Percentiles rank a stretch among this genome's conserved stretches.
These are phyloP conservation scores for Rhabdomys pumilio DNA, from an alignment of 2,797 vertebrate species.

Conservation along the genomic window DNA sequence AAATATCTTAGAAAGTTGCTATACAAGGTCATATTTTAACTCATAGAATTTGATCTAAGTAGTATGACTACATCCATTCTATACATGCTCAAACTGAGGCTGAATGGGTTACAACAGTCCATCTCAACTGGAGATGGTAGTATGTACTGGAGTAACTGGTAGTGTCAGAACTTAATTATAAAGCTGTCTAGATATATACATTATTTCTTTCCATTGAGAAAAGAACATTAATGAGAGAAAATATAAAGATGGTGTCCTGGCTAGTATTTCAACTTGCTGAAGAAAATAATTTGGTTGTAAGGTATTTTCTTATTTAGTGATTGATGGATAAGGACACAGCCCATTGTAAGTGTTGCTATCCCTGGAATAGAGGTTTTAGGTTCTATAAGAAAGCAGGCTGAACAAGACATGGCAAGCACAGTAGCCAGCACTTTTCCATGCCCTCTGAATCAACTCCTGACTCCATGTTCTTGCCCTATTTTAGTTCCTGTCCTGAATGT, in stretches of 20 bases:
- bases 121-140: neutral
- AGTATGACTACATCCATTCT: neutral
- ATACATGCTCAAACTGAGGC: neutral
- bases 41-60: slow-evolving; percentile 38
- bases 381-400: neutral
- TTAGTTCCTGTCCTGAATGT: neutral
- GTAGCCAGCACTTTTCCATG: neutral
- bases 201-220: neutral
- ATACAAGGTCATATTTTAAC: neutral
- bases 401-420: neutral
- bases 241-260: neutral
- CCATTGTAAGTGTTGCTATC: neutral
- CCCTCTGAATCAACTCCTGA: neutral
- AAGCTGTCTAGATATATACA: neutral
- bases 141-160: neutral
- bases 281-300: neutral
- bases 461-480: neutral
- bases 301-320: neutral
- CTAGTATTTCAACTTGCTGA: neutral
- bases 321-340: neutral
- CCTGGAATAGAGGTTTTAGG: neutral
- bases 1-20: slow-evolving; percentile 35
- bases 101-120: neutral
- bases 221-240: neutral
- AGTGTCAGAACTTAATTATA: slow-evolving; percentile 27